Percentiles rank a stretch among this genome's conserved stretches.
Conservation (phyloP, 1,140 invertebrate genomes). For the Mactra quadrangularis region DNA sequence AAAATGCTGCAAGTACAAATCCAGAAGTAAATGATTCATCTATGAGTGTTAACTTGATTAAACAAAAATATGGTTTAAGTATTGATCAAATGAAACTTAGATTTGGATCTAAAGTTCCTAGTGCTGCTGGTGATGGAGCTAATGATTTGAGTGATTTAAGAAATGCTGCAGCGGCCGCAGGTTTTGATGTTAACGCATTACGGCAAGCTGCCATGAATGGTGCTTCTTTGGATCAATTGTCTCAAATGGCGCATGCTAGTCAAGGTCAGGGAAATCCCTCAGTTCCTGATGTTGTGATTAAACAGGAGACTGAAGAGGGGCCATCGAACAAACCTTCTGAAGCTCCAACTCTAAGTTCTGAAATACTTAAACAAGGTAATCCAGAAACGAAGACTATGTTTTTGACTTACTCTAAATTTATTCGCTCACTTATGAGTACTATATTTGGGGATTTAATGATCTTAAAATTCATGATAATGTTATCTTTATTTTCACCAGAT, state of each 20-base stretch:
- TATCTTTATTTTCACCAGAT: constrained; percentile 80
- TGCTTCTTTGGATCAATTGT: constrained; percentile 54
- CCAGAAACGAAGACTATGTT: constrained; percentile 73
- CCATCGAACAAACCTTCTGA: background rate
- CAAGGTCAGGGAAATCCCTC: background rate
- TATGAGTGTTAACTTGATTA: too few relatives aligned
- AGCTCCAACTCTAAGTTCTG: constrained; percentile 66
- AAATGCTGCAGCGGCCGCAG: constrained; percentile 41
- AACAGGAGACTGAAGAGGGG: constrained; percentile 9
- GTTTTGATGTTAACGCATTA: constrained; percentile 40
- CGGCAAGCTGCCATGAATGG: constrained; percentile 52
- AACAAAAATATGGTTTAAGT: constrained; percentile 25
- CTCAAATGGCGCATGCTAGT: constrained; percentile 49
- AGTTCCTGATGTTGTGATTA: background rate
- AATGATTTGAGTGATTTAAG: constrained; percentile 25
- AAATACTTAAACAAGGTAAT: constrained; percentile 72
- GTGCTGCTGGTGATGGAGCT: background rate
- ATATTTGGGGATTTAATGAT: constrained; percentile 76
- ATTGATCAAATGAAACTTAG: constrained; percentile 27
- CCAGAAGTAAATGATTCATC: background rate
- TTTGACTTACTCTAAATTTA: constrained; percentile 77
- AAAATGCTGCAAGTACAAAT: background rate
- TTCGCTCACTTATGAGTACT: constrained; percentile 75
- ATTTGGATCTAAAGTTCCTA: background rate
- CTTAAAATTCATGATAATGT: constrained; percentile 76